These are phyloP conservation scores for Lepus townsendii DNA, from an alignment of 2,797 vertebrate species.

Conservation along the genomic window DNA sequence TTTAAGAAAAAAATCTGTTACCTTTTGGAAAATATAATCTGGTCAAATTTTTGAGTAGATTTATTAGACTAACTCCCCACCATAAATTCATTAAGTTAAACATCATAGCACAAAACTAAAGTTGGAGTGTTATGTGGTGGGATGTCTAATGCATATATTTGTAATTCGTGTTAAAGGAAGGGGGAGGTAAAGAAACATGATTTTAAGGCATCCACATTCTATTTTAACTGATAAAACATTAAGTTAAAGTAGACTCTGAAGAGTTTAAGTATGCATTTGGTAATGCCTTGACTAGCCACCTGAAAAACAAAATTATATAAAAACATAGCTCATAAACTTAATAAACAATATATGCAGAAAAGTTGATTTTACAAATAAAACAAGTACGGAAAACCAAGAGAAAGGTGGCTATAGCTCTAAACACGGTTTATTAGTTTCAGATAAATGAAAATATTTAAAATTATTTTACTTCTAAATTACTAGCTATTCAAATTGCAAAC, in stretches of 20 bases:
- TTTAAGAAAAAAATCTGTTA: neutral
- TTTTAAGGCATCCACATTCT: neutral
- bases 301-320: neutral
- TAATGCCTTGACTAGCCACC: neutral
- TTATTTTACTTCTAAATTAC: conserved; percentile 17
- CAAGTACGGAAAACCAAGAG: neutral
- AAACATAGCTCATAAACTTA: neutral
- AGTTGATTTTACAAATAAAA: conserved; percentile 40
- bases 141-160: neutral
- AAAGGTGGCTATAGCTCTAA: neutral
- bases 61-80: neutral
- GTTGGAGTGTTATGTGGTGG: neutral
- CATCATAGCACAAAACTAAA: neutral
- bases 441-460: conserved; percentile 17
- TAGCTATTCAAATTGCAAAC: neutral
- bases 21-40: neutral
- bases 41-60: neutral
- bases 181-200: neutral
- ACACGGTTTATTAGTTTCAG: neutral
- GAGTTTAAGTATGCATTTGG: neutral
- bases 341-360: neutral
- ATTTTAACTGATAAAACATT: neutral
- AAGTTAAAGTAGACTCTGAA: conserved; percentile 7
- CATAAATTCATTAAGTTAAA: neutral
- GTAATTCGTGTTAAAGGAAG: neutral